Evolutionary conservation across 1,140 invertebrate genomes (phyloP).

Genomic region (Apis laboriosa): DNA sequence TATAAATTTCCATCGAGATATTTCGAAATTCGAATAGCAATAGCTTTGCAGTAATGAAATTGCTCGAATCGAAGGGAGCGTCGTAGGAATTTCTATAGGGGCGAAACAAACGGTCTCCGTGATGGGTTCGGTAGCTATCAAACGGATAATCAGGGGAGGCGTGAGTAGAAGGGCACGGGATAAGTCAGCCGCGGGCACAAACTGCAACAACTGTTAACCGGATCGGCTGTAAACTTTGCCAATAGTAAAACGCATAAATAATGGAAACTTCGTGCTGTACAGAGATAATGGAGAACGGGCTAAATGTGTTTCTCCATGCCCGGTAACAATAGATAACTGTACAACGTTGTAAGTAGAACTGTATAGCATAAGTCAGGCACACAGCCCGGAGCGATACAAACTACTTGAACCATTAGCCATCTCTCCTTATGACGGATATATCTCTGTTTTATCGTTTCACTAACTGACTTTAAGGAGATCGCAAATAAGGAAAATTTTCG

Average conservation of each 20-base stretch:
- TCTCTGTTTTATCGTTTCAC: neutral
- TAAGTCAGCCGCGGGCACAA: conserved; percentile 32
- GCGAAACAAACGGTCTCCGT: neutral
- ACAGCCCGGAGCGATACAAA: too few relatives aligned
- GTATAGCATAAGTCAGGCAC: conserved; percentile 16
- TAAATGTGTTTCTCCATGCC: conserved; percentile 32
- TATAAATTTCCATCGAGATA: neutral
- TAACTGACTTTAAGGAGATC: neutral
- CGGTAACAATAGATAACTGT: conserved; percentile 41
- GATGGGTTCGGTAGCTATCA: neutral
- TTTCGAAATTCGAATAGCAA: neutral
- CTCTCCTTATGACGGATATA: neutral
- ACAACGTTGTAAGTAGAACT: conserved; percentile 17
- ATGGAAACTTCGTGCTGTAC: conserved; percentile 14
- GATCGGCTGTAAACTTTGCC: conserved; percentile 32
- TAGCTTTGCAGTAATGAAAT: neutral
- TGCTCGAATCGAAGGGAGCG: neutral
- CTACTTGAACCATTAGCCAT: neutral
- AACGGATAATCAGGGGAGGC: conserved; percentile 1
- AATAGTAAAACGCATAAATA: conserved; percentile 42
- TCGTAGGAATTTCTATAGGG: neutral
- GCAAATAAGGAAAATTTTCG: too few relatives aligned
- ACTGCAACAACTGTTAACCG: conserved; percentile 40
- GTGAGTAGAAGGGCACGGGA: conserved; percentile 3
- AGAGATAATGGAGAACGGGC: conserved; percentile 24